Conservation (phyloP, 2,888 invertebrate genomes). For the Galerucella pusilla region DNA sequence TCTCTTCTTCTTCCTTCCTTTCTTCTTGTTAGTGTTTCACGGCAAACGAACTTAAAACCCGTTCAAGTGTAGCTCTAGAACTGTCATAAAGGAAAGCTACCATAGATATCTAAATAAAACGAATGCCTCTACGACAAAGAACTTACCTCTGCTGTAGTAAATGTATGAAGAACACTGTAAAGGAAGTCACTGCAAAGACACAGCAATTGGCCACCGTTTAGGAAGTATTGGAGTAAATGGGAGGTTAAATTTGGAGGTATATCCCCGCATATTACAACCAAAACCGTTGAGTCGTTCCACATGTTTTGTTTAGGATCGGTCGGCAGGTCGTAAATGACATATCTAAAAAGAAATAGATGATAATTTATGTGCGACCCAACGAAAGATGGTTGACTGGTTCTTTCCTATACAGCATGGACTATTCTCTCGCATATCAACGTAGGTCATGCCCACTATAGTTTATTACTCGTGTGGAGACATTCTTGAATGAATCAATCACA, state of each 20-base stretch:
- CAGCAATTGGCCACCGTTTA: conserved; percentile 79
- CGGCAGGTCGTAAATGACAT: conserved; percentile 73
- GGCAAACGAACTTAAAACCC: too few species aligned
- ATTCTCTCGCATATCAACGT: too few species aligned
- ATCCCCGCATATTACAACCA: conserved; percentile 83
- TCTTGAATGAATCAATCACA: too few species aligned
- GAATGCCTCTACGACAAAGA: background rate
- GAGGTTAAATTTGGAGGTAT: conserved; percentile 75
- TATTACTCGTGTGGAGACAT: too few species aligned
- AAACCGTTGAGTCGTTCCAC: conserved; percentile 60
- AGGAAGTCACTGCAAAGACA: conserved; percentile 85
- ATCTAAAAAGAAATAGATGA: conserved; percentile 62
- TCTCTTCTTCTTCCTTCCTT: too few species aligned
- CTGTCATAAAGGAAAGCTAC: too few species aligned
- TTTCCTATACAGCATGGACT: too few species aligned
- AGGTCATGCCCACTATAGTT: too few species aligned
- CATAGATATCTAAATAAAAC: too few species aligned
- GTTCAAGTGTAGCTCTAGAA: too few species aligned
- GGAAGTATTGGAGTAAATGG: conserved; percentile 76
- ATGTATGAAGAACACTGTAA: conserved; percentile 81
- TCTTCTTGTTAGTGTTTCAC: too few species aligned
- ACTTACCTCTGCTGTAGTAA: conserved; percentile 83
- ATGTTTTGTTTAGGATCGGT: conserved; percentile 50
- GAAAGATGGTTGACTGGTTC: too few species aligned
- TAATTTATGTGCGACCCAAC: background rate